Percentiles rank a stretch among this genome's conserved stretches.
Conservation (phyloP, 2,113 vertebrate species). For the Vicugna pacos region DNA sequence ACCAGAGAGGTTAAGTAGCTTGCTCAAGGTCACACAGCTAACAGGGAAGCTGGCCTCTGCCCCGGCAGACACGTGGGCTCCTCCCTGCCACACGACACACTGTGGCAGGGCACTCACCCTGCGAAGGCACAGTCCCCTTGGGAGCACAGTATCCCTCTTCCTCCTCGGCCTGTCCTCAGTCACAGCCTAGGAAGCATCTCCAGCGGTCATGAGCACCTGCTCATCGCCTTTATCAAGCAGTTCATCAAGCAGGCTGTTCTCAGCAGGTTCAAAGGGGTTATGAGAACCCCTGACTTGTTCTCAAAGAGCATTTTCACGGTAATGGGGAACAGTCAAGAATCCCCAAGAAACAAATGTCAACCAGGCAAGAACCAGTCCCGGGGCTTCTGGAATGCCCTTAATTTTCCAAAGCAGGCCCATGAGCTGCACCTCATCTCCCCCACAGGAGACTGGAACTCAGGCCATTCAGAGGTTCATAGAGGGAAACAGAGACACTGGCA, state of each 20-base stretch:
- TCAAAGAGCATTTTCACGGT: not conserved
- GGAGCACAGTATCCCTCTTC: not conserved
- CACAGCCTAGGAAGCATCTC: not conserved
- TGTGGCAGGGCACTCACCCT: not conserved
- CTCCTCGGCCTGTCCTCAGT: not conserved
- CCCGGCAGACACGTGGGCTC: not conserved
- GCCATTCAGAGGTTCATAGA: not conserved
- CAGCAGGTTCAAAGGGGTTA: not conserved
- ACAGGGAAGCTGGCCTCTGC: not conserved
- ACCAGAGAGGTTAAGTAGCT: not conserved
- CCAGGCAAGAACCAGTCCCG: not conserved
- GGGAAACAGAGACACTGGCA: no score
- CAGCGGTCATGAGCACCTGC: no score
- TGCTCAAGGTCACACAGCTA: not conserved
- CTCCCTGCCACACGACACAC: not conserved
- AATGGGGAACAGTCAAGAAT: not conserved
- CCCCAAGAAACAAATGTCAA: not conserved
- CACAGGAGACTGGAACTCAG: not conserved
- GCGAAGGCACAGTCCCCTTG: not conserved
- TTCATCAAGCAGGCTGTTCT: not conserved
- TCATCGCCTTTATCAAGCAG: not conserved
- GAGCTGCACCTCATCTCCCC: not conserved
- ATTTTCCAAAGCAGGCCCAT: not conserved
- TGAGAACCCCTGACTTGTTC: not conserved
- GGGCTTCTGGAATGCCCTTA: not conserved